phyloP scores from a whole-genome alignment of 1,140 invertebrate genomes.

The roundworm (Caenorhabditis elegans) region WBcel235 BX284604.4:1276501-1277000 shows the following conservation, averaged over 20 bases:
- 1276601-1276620: slow-evolving; percentile 5
- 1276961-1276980: background rate
- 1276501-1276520: too few relatives aligned
- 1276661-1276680: slow-evolving; percentile 15
- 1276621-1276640: slow-evolving; percentile 15
- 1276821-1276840: slow-evolving; percentile 6
- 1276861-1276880: slow-evolving; percentile 18
- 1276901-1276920: background rate
- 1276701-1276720: slow-evolving; percentile 7
- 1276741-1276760: background rate
- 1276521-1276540: too few relatives aligned
- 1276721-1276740: background rate
- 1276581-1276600: too few relatives aligned
- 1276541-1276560: too few relatives aligned
- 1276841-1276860: background rate
- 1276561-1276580: too few relatives aligned
- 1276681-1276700: background rate
- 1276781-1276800: background rate
- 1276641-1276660: slow-evolving; percentile 20
- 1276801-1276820: background rate
- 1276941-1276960: background rate
- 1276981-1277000: background rate
- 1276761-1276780: background rate
- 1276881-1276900: background rate
- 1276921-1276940: background rate